Base-by-base conservation (phyloP, 2,888 invertebrate species). In the Drosophila diplacantha region DNA sequence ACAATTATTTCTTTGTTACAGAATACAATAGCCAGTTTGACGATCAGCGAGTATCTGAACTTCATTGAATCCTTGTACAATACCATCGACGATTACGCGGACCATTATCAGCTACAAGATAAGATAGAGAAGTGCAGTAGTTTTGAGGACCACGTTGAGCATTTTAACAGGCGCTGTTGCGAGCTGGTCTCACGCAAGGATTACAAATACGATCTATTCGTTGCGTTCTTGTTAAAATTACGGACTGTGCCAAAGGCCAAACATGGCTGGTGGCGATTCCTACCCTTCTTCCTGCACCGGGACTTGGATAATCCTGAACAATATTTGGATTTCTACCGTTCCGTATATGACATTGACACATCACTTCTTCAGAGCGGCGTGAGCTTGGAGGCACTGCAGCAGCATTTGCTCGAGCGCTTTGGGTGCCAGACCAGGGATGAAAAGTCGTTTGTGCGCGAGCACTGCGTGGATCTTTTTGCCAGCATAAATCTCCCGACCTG, bases 61-160 rank as follows among this genome's bases (percentile, higher is more conserved):
- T 78, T 85, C 11, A 53, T 86, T n/a, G 85, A 86, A 39, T 69
- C 75, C 0, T 58, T 87, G 3, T 84, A 75, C 39, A 87, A 82
- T 35, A 39, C 69, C 2, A 68, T 66, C 1, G 85, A 86, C 61
- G 3, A 8, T 5, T 72, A 50, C 39, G 2, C 0, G 1, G 73
- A 69, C 11, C 7, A 49, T 20, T 0, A 54, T 7, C 59, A 49
- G 0, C 56, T 76, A 6, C 55, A 18, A n/a, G 6, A n/a, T 1
- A 83, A 72, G 52, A 51, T 79, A 8, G 16, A 11, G 14, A 49
- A 55, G 12, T 69, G 62, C 43, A 26, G 46, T 1, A 52, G 53
- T 22, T 35, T 66, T 5, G 52, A 12, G 2, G 26, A 57, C 7
- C 41, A 41, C 5, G 14, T 54, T 34, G 37, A 7, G 3, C 22